Evolutionary conservation across 2,113 vertebrate species (phyloP), one percentile per base, ranked within the genome.

Genomic region (Microcebus griseorufus): DNA sequence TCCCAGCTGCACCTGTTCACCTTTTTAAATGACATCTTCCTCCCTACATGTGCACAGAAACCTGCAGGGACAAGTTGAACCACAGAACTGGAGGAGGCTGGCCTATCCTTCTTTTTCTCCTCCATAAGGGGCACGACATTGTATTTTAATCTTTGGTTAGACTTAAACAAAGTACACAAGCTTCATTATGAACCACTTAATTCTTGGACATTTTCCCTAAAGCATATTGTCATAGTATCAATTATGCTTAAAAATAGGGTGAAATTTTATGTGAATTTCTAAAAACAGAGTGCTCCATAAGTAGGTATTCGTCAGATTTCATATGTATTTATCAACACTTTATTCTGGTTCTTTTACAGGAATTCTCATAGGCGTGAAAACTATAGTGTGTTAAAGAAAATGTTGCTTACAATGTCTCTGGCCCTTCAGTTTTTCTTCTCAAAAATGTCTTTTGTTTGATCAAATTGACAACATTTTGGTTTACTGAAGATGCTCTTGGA

Each of bases 401-500:
- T 9, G 60, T 85, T 90, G 12, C n/a, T 93, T 81, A 85, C 6
- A 37, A 45, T 70, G 53, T 86, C 11, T 73, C 22, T 20, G 0
- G 12, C 9, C 34, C 22, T 87, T 95, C 9, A 34, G 7, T 73
- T 82, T 73, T 62, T 5, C 18, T 69, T 94, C 27, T 81, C 6
- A 69, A 73, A 91, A 89, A 80, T 89, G 80, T 60, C 22, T 95
- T 90, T 45, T 58, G 6, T 18, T 80, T 39, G 82, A 58, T 94
- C 17, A 94, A 55, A 65, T 60, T 51, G 17, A 25, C 29, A 62
- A 69, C 73, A 53, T 62, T 95, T 90, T 93, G 32, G 14, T 51
- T 94, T 65, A 82, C 67, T 82, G 86, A 95, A 96, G 27, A 60
- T 88, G 7, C 62, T 88, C 39, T 67, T 91, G 73, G 39, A 58